Evolutionary conservation across 2,113 vertebrate genomes (phyloP), one percentile per base, ranked within the genome.

Genomic region (Siphamia tubifer): DNA sequence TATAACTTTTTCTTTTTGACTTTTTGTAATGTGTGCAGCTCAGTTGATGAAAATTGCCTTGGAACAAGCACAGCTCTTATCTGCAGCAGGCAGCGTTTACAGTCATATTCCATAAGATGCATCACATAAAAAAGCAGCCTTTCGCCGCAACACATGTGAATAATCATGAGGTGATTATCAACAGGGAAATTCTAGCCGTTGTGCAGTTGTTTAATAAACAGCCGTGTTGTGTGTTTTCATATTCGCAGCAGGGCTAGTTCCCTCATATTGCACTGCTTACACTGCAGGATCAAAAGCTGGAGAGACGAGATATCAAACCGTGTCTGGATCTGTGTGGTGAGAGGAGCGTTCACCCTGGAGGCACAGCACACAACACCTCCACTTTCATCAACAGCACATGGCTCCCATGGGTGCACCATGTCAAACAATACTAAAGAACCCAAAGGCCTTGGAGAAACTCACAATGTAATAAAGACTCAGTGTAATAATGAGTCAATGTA

Each of bases 291-390:
- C 69, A 63, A 75, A 78, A 68, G 70, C 69, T 67, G 68, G 15
- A 12, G 56, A 57, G 49, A 31, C 45, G 60, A 62, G 71, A 80
- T 73, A 77, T 83, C 45, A 76, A 79, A 75, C 66, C 62, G n/a
- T 58, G 56, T 54, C 56, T 76, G 69, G 62, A 55, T 79, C 62
- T 65, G 48, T 64, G 68, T 73, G 32, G 38, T 35, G 57, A 67
- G 48, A 68, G 43, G 49, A 77, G 39, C 31, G 47, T 55, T 81
- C 55, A 74, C 61, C 78, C 81, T 36, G 35, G 63, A 75, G 75
- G 47, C 20, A 78, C 44, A 68, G 65, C 52, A 85, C 52, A 79
- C 70, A 83, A 74, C 80, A 72, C 72, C 77, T 82, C 39, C 10
- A 38, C 80, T 83, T 74, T 81, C 85, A 77, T 71, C 68, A 61